Base-by-base conservation (phyloP, 2,888 invertebrate species). In the Drosophila pegasa region DNA sequence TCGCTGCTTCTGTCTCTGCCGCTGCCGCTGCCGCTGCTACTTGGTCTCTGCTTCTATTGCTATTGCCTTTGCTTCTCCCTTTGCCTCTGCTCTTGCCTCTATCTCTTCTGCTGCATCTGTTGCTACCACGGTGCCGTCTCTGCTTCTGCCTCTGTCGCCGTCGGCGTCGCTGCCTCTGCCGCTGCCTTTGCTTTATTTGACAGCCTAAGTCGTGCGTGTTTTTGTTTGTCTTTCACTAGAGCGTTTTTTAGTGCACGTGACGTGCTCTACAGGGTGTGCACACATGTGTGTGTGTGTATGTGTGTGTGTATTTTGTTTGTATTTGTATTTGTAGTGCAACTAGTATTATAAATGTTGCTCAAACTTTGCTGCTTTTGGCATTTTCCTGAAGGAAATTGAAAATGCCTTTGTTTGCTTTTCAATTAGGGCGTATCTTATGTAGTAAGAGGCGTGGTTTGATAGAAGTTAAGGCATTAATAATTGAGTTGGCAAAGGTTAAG, bases 291-390 rank as follows among this genome's bases (percentile, higher is more conserved):
- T 31, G 16, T 57, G 22, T 41, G 16, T 57, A 18, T 41, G 35
- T 60, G 20, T 51, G 40, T 56, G 16, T 56, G 22, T 55, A 43
- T 45, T 14, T 57, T 58, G 35, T 61, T 20, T 48, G 35, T 65
- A 63, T 79, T 81, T 83, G 85, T 56, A 67, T 68, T 80, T 75
- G 52, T 68, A 56, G 68, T 83, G 84, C 87, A 84, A 64, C 80
- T 48, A 54, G 65, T 63, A 58, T 59, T 69, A 81, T 75, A 43
- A 78, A 74, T 67, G 38, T 37, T 57, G 67, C 27, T 25, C 20
- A 62, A 73, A 51, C 38, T 33, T 20, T 60, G 47, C 67, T 76
- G 68, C 50, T 35, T 50, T 50, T 64, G 43, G 50, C 55, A 57
- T 48, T 50, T 40, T 40, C 14, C 35, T 50, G 12, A 22, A 54